These are phyloP conservation scores for Tetrax tetrax DNA, from an alignment of 2,113 vertebrate genomes.

Conservation along the genomic window DNA sequence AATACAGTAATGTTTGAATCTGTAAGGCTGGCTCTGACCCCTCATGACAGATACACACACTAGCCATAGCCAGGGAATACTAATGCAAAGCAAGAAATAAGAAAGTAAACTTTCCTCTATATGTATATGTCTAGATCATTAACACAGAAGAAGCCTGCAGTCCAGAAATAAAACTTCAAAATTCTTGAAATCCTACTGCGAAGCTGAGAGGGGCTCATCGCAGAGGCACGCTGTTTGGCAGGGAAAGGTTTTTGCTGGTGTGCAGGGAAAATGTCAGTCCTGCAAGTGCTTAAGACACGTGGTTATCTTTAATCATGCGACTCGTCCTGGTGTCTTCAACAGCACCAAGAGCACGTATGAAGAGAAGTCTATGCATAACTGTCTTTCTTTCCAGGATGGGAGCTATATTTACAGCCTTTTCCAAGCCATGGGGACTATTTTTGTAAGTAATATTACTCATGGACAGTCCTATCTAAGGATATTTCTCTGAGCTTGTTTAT, in stretches of 20 bases:
- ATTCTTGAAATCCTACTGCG: neutral
- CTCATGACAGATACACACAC: fast-evolving
- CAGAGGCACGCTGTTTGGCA: neutral
- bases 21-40: neutral
- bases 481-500: neutral
- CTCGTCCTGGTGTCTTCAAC: neutral
- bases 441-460: neutral
- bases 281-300: neutral
- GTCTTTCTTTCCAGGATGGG: conserved; percentile 7
- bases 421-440: conserved; percentile 16
- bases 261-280: neutral
- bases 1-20: neutral
- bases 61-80: neutral
- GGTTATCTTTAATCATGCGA: neutral
- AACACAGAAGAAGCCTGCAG: neutral
- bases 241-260: neutral
- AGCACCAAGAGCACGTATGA: neutral
- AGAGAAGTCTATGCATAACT: neutral
- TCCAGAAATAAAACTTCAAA: neutral
- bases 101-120: neutral
- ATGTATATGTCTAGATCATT: neutral
- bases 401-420: conserved; percentile 34
- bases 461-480: neutral
- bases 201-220: neutral
- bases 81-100: neutral